Base-by-base conservation (phyloP, 2,888 invertebrate genomes). In the Caenorhabditis sp. region DNA sequence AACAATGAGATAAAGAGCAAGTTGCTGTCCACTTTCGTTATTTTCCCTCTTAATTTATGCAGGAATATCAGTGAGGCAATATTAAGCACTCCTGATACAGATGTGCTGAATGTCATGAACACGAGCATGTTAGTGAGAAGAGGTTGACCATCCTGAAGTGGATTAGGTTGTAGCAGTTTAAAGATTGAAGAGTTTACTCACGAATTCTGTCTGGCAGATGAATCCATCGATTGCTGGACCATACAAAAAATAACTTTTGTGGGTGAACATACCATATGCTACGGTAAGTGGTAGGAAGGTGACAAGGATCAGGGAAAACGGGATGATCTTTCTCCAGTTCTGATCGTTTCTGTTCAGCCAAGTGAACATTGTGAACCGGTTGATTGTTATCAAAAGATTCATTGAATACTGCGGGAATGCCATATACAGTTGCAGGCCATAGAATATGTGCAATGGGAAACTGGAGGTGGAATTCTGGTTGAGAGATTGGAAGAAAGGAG, bases 311-410 rank as follows among this genome's bases (percentile, higher is more conserved):
- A 65, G 32, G n/a, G 32, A 20, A n/a, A 35, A 13, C n/a, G 51
- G 51, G 35, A 22, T 0, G 13, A 51, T 15, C 13, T 15, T 15
- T 20, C 5, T 18, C 65, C 65, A 65, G 35, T 53, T 51, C 6
- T 18, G 2, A 22, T 65, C 35, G 24, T 65, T 35, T 15, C 18
- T 5, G n/a, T 53, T 65, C 47, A 51, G 37, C 32, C 37, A 65
- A 3, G 20, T 13, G 35, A 65, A 51, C 22, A 51, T 24, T n/a
- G 65, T 65, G 65, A 65, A 37, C 3, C 65, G 51, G 22, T 65
- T 65, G 28, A 51, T 4, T 1, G 65, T 53, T 20, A 65, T 37
- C 15, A 65, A 37, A 4, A 65, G 24, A 2, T 11, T 65, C 35
- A 51, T 51, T 1, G 51, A 9, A n/a, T 51, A 65, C 37, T 65